phyloP scores from a whole-genome alignment of 64 coral and sea anemone genomes.

The Porites australiensis region DNA sequence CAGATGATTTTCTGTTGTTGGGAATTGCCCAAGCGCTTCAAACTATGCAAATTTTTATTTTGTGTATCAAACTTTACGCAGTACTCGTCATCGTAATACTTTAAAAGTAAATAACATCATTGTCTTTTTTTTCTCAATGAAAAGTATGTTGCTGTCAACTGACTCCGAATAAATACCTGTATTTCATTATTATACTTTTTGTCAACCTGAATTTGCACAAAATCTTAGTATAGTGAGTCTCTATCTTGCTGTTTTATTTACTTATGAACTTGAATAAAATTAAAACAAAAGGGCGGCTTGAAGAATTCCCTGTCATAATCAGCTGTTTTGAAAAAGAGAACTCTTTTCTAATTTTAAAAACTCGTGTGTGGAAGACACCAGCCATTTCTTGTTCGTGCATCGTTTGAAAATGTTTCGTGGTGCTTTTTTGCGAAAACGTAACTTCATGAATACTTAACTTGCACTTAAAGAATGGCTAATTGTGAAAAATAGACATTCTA shows the following conservation, averaged over 20 bases:
- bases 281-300: too few relatives aligned
- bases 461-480: not conserved
- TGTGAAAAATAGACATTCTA: not conserved
- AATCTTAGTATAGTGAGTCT: not conserved
- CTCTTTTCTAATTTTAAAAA: too few relatives aligned
- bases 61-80: too few relatives aligned
- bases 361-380: not conserved
- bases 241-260: not conserved
- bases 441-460: slow-evolving; percentile 25
- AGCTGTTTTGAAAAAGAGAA: too few relatives aligned
- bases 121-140: too few relatives aligned
- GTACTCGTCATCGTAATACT: too few relatives aligned
- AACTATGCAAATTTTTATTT: slow-evolving; percentile 8
- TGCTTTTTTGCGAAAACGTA: not conserved
- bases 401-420: not conserved
- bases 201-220: not conserved
- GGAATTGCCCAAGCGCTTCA: not conserved
- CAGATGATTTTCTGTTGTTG: not conserved
- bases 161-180: too few relatives aligned
- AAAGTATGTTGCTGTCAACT: too few relatives aligned
- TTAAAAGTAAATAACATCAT: too few relatives aligned
- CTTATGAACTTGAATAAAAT: not conserved
- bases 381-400: not conserved
- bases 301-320: not conserved
- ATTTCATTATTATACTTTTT: not conserved